Evolutionary conservation across 2,113 vertebrate genomes (phyloP).

Genomic region (Engraulis encrasicolus): DNA sequence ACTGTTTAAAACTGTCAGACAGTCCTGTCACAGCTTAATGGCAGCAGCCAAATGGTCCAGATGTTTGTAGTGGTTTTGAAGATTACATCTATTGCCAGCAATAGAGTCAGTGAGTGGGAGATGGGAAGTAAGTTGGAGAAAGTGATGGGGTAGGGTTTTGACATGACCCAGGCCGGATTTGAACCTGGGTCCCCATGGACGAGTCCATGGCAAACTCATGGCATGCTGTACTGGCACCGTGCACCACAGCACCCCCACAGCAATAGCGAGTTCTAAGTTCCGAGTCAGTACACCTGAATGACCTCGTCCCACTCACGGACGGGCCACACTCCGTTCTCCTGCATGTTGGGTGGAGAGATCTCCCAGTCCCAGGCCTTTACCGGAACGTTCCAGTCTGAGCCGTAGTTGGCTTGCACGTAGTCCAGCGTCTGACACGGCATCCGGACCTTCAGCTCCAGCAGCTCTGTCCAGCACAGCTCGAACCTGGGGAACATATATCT

Average conservation of each 20-base stretch:
- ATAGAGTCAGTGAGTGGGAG: no score
- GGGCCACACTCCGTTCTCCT: constrained; percentile 85
- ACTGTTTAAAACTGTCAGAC: background rate
- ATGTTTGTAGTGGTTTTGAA: background rate
- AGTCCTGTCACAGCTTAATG: background rate
- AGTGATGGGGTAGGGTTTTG: no score
- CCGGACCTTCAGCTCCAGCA: constrained; percentile 80
- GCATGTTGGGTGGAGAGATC: constrained; percentile 82
- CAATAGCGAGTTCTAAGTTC: background rate
- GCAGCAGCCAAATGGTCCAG: background rate
- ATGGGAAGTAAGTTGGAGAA: no score
- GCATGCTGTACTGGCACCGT: no score
- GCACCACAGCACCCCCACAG: no score
- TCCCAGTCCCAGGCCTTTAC: constrained; percentile 89
- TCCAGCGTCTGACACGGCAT: constrained; percentile 84
- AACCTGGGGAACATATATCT: constrained; percentile 88
- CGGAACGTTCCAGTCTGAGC: constrained; percentile 82
- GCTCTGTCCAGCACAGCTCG: constrained; percentile 86
- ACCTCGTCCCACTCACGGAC: constrained; percentile 84
- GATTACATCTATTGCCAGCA: constrained; percentile 3
- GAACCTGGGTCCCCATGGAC: no score
- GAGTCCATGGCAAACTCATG: no score
- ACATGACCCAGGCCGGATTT: no score
- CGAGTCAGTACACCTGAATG: constrained; percentile 86
- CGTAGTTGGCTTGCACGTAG: constrained; percentile 87